A percentile compares a stretch with the other conserved stretches of the same genome.
These are phyloP conservation scores for Acrocyrtus sp. DNA, from an alignment of 2,888 invertebrate species.

Conservation along the genomic window DNA sequence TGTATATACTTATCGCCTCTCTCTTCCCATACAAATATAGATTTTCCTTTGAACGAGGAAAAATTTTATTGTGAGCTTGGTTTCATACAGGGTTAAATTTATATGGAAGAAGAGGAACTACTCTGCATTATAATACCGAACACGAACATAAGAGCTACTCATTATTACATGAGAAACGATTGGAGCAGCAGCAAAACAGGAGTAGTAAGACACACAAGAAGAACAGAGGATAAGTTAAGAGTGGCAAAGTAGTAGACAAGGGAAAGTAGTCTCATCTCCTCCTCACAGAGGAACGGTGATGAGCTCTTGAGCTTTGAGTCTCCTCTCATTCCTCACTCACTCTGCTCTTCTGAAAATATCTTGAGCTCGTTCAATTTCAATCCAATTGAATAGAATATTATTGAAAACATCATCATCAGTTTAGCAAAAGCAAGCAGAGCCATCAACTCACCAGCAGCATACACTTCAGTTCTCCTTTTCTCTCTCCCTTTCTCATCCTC, in stretches of 20 bases:
- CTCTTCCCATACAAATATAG: not conserved
- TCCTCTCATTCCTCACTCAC: slow-evolving; percentile 51
- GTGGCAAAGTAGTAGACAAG: not conserved
- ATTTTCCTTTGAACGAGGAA: not conserved
- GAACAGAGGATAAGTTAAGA: not conserved
- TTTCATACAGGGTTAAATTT: not conserved
- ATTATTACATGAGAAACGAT: slow-evolving; percentile 49
- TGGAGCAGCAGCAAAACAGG: slow-evolving; percentile 44
- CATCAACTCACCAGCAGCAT: slow-evolving; percentile 6
- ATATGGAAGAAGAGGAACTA: too few species aligned
- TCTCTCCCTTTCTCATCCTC: not conserved
- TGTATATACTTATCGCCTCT: not conserved
- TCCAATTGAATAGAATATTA: slow-evolving; percentile 53
- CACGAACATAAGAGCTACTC: slow-evolving; percentile 47
- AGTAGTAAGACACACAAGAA: too few species aligned
- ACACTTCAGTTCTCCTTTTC: not conserved
- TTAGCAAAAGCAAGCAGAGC: too few species aligned
- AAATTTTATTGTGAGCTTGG: not conserved
- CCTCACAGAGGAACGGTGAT: slow-evolving; percentile 40
- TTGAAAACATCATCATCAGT: slow-evolving; percentile 48
- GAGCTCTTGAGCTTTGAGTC: slow-evolving; percentile 54
- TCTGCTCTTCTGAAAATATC: slow-evolving; percentile 47
- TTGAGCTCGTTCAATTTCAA: slow-evolving; percentile 51
- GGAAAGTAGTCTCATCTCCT: not conserved
- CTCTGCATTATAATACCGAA: slow-evolving; percentile 38